Base-by-base conservation (phyloP, 2,797 vertebrate species). In the Sarcophilus harrisii region DNA sequence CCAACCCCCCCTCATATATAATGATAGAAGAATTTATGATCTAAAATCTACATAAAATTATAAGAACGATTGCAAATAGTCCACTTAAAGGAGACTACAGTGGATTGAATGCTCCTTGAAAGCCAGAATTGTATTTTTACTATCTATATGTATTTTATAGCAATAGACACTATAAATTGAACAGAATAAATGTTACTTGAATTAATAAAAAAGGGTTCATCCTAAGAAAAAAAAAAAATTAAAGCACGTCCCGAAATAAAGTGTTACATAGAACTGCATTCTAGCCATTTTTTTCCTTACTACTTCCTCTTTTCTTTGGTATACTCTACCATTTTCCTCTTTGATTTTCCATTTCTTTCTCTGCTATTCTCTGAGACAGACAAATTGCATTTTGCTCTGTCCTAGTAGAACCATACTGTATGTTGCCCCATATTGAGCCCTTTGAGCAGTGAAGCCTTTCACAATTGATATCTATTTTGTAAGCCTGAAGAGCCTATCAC, bases 351-450 rank as follows among this genome's bases (percentile, higher is more conserved):
- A 66, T 91, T 28, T 58, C 90, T 54, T 24, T 27, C 12, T 60
- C 93, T 94, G 58, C 93, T 90, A 27, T 57, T 62, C 87, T 92
- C 87, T 89, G 62, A 92, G 57, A 73, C n/a, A 28, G 73, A 90
- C 27, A 28, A 55, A 93, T 96, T 58, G 1, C 92, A 92, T 94
- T 98, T 90, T 58, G 95, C 97, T 98, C 97, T 90, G 96, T 97
- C 98, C 97, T 81, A 66, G 58, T 87, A 73, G 62, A 38, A 16
- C 45, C 55, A 11, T 87, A 62, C 58, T 96, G 96, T 97, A 97
- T 55, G 97, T 95, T 94, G 96, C 96, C 95, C 90, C 58, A 1
- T 97, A 97, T 96, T 58, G 16, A 95, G 92, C 94, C 95, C 98
- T 97, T 95, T 16, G 96, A 38, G 90, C 92, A 32, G 0, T 32